Base-by-base conservation (phyloP, 1,140 invertebrate genomes). In the Drosophila hydei region DNA sequence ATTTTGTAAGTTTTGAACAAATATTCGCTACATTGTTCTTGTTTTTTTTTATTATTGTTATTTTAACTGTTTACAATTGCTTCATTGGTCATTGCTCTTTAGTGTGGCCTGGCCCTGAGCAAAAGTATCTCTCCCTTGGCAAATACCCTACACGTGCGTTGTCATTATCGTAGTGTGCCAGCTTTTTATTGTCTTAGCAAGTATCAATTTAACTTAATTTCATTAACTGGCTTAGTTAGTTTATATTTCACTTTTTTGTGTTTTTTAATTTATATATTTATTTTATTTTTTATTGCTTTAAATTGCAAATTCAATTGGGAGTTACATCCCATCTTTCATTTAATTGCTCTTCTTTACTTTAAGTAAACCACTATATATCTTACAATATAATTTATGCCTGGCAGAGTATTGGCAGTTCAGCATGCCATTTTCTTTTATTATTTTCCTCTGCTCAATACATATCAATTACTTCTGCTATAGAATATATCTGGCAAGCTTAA, bases 11-110 rank as follows among this genome's bases (percentile, higher is more conserved):
- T 47, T 14, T 36, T 58, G 9, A 36, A 21, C 27, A 45, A 64
- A 48, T 51, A 45, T 27, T 52, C 14, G n/a, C 43, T 48, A 48
- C 42, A 14, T 7, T 36, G 58, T 48, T 52, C 11, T 19, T 45
- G n/a, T 60, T 61, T 7, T 30, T 56, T 11, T 7, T 30, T 56
- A n/a, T 48, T 23, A 2, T n/a, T 12, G 23, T 58, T 58, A 19
- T 25, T 59, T 12, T 40, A 27, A 36, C 25, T 51, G 25, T 45
- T 65, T 23, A 8, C 45, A 38, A 38, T 51, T 45, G 16, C 50
- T 12, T 38, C 8, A 38, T 52, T 72, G 69, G 69, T 72, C 69
- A 72, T 67, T 72, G 69, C 69, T 52, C 69, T 72, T 33, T 45
- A 56, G 4, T 18, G 16, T 21, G 9, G 16, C 12, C 25, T 47